A percentile compares a stretch with the other conserved stretches of the same genome.
Evolutionary conservation across 35 echinoderm and acorn worm species (phyloP).

Genomic region (Ptychodera flava): DNA sequence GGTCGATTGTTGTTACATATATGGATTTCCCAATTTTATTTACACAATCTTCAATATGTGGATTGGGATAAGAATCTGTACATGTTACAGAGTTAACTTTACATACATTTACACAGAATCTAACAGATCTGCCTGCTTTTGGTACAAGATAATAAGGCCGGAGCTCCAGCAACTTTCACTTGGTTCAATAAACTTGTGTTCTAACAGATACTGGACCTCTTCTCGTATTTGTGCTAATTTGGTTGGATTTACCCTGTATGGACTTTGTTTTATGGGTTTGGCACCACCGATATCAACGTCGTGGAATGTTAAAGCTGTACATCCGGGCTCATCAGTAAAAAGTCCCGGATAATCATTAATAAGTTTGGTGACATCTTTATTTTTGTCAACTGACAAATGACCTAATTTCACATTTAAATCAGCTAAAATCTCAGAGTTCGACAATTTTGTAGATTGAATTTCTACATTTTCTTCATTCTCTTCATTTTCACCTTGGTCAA

Average conservation of each 20-base stretch:
- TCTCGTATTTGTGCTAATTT: conserved; percentile 19
- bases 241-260: conserved; percentile 30
- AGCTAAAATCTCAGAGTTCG: conserved; percentile 35
- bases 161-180: conserved; percentile 53
- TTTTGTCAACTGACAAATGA: conserved; percentile 28
- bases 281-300: conserved; percentile 43
- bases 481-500: neutral
- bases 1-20: conserved; percentile 57
- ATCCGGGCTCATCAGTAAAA: conserved; percentile 53
- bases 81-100: conserved; percentile 53
- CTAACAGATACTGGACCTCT: conserved; percentile 47
- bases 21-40: conserved; percentile 52
- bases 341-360: conserved; percentile 16
- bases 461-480: neutral
- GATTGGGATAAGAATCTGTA: conserved; percentile 60
- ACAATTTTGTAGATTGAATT: conserved; percentile 18
- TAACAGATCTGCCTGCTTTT: conserved; percentile 25
- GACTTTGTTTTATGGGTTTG: conserved; percentile 45
- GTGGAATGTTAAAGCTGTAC: conserved; percentile 29
- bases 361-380: conserved; percentile 20
- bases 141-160: conserved; percentile 39
- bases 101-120: conserved; percentile 56
- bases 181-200: conserved; percentile 42
- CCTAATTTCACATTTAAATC: conserved; percentile 38
- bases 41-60: conserved; percentile 57